phyloP scores from a whole-genome alignment of 64 coral and sea anemone species.

The Actinia tenebrosa region DNA sequence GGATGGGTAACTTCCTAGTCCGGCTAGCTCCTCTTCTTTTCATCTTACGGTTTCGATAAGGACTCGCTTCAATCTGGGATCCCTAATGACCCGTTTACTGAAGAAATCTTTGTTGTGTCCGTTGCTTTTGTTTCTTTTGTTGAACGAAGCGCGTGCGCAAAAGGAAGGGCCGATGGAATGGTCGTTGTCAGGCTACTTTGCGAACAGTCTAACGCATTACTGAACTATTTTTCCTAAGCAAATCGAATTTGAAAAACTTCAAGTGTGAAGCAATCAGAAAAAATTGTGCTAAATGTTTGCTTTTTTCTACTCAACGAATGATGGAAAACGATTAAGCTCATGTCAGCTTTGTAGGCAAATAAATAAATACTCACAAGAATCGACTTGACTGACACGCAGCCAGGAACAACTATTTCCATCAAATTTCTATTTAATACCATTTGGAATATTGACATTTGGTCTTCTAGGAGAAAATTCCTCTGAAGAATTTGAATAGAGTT shows the following conservation, averaged over 20 bases:
- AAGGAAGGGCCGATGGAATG: not conserved
- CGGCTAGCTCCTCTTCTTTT: not conserved
- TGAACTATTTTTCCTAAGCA: no score
- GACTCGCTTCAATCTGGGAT: not conserved
- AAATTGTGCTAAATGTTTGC: not conserved
- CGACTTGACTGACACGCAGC: not conserved
- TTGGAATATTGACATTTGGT: constrained; percentile 8
- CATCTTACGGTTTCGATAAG: not conserved
- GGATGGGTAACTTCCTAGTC: not conserved
- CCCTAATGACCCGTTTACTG: not conserved
- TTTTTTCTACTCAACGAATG: not conserved
- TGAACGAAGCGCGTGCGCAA: not conserved
- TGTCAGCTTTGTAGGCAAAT: not conserved
- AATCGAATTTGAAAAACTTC: not conserved
- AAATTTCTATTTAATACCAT: constrained; percentile 25
- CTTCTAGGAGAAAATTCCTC: not conserved
- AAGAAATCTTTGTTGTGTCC: not conserved
- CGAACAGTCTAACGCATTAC: no score
- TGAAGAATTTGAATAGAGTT: not conserved
- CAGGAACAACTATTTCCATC: constrained; percentile 18
- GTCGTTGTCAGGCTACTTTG: not conserved
- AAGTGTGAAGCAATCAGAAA: not conserved
- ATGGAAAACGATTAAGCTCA: not conserved
- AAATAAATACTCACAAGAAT: not conserved
- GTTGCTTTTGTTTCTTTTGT: not conserved